Evolutionary conservation across 2,113 vertebrate genomes (phyloP), one percentile per base, ranked within the genome.

Genomic region (Daboia siamensis): DNA sequence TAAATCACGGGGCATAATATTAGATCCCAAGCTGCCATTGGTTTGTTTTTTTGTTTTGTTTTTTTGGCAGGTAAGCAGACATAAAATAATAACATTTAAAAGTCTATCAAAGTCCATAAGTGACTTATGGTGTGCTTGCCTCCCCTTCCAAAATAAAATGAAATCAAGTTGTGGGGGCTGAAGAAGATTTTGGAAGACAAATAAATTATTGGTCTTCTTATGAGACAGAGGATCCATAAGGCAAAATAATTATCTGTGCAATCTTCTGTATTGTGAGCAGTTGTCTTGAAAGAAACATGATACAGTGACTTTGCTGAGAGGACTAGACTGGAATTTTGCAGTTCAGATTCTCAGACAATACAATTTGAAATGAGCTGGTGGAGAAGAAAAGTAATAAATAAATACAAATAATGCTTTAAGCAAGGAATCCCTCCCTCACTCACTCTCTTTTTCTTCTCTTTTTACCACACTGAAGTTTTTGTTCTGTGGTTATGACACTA

Each of bases 1-100:
- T 87, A 97, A 97, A 96, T 98, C 91, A 94, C 29, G 90, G 11
- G 93, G 20, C 13, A 80, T n/a, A 20, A 92, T 93, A 90, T 94
- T 95, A 86, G 21, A 94, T 94, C 95, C 94, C 92, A 74, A 56
- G 86, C 91, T 94, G 90, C 93, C 92, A 93, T 0, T 86, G 54
- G 48, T 88, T 21, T 86, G 54, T 46, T 88, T 21, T 48, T 92
- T 96, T 92, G 15, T 44, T 90, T 94, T 46, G n/a, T n/a, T 92
- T 96, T 92, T 74, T 44, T 90, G 94, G 90, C 94, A 90, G 94
- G 93, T 96, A 97, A 97, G 95, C 92, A 96, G 90, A 55, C 84
- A 52, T 91, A 88, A 96, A 96, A 96, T 96, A 96, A 95, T 96
- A 96, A 93, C 29, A 59, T 93, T 93, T 93, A 95, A 96, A 95